Base-by-base conservation (phyloP, 2,888 invertebrate species). In the Tetragonula carbonaria region DNA sequence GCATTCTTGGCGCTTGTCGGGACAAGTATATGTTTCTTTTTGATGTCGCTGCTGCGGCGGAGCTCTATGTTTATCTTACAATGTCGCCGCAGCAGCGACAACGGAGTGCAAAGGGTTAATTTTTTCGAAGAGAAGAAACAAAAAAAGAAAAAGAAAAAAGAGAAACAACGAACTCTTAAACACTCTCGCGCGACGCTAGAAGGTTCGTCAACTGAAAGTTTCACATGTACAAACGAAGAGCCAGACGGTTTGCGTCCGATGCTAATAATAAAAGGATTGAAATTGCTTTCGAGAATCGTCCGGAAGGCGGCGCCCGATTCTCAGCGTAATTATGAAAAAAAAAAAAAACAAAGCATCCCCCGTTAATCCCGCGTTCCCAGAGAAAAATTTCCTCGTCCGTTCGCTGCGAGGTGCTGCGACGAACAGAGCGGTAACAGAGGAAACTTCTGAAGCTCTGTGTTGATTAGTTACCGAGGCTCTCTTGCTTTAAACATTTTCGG, bases 201-300 rank as follows among this genome's bases (percentile, higher is more conserved):
- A 71, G 65, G 59, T 80, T 78, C 51, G 59, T 59, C 50, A 13
- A 59, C 4, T 3, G 13, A 45, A 28, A 68, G 55, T 70, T 11
- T 45, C 45, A 8, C 62, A 18, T 18, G 53, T 4, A 33, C n/a
- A 23, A 23, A 11, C 62, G n/a, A 45, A 57, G 63, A 38, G 33
- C 28, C n/a, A 23, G 21, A 65, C 45, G 45, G 45, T 45, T 45
- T 45, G 45, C 45, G 45, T 45, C 8, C 45, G 21, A 2, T 6
- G n/a, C 11, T 65, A 21, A 65, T 38, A n/a, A 65, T 11, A n/a
- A 8, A 8, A 11, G 23, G 11, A 13, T 8, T 33, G 11, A 57
- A 21, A 33, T 33, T 33, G 33, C 33, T 28, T 28, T 33, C 33
- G 18, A 28, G 28, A 13, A 38, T 21, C 14, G 18, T 55, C 23